Evolutionary conservation across 2,113 vertebrate species (phyloP).

Genomic region (Ploceus nigricollis): DNA sequence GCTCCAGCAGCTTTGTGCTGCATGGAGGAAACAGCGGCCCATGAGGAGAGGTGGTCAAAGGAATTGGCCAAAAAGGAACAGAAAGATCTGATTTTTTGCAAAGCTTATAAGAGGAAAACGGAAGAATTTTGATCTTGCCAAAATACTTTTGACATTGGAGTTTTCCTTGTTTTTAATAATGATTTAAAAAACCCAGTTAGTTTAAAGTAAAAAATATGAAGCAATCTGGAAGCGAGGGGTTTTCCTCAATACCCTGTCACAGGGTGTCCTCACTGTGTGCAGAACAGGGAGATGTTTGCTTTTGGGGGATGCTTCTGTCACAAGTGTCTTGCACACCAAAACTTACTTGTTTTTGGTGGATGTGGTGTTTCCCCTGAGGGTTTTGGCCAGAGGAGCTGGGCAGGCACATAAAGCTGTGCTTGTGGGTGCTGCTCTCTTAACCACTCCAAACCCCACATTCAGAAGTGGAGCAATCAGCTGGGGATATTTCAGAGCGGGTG

Average conservation of each 20-base stretch:
- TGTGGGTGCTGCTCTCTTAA: not conserved
- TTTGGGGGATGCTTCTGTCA: accelerated
- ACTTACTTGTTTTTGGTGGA: not conserved
- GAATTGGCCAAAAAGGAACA: not conserved
- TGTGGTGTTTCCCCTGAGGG: accelerated
- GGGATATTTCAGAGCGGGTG: not conserved
- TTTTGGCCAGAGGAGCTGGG: accelerated
- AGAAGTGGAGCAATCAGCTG: not conserved
- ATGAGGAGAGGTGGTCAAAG: not conserved
- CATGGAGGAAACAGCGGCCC: accelerated
- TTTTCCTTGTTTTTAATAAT: not conserved
- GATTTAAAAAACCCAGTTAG: accelerated
- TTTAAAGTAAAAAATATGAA: not conserved
- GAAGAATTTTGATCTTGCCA: not conserved
- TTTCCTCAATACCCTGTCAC: not conserved
- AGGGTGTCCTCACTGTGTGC: not conserved
- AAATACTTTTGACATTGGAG: not conserved
- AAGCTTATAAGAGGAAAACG: not conserved
- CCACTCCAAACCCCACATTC: not conserved
- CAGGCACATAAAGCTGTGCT: accelerated
- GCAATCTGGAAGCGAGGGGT: not conserved
- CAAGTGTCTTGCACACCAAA: accelerated
- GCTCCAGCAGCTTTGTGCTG: not conserved
- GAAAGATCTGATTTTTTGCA: not conserved
- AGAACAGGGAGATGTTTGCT: not conserved